These are phyloP conservation scores for Azorinus chamasolen DNA, from an alignment of 2,888 invertebrate genomes.

Conservation along the genomic window DNA sequence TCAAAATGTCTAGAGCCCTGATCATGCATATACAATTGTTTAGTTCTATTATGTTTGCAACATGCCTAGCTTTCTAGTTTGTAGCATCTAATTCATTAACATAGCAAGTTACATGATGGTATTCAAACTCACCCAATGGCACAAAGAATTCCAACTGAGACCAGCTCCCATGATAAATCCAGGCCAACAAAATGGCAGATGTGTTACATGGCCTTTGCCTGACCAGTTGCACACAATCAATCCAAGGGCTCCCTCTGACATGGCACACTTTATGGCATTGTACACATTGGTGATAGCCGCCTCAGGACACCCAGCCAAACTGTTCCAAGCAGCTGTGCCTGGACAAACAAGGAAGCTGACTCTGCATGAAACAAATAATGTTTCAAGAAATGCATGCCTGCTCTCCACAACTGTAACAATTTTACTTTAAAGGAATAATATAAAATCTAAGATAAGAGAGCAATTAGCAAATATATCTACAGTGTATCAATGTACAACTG, in stretches of 20 bases:
- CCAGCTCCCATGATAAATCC: constrained; percentile 89
- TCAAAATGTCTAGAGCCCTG: too few species aligned
- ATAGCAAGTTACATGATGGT: too few species aligned
- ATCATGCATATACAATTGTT: too few species aligned
- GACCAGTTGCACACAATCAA: constrained; percentile 89
- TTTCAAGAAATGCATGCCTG: neutral
- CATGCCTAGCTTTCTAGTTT: too few species aligned
- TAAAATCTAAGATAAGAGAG: too few species aligned
- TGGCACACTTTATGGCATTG: constrained; percentile 88
- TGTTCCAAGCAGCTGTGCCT: constrained; percentile 89
- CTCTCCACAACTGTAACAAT: too few species aligned
- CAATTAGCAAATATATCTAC: too few species aligned
- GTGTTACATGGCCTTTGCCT: constrained; percentile 89
- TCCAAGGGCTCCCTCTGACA: constrained; percentile 87
- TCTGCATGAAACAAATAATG: constrained; percentile 69
- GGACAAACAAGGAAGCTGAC: constrained; percentile 88
- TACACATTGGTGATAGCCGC: constrained; percentile 89
- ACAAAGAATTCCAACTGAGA: constrained; percentile 88
- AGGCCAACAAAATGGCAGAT: constrained; percentile 89
- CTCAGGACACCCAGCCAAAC: constrained; percentile 89
- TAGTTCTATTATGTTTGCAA: too few species aligned
- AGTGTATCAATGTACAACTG: too few species aligned
- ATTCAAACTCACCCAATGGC: constrained; percentile 86
- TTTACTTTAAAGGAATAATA: too few species aligned
- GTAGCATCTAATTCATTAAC: too few species aligned